Evolutionary conservation across 2,113 vertebrate species (phyloP).

Genomic region (Lepisosteus osseus): DNA sequence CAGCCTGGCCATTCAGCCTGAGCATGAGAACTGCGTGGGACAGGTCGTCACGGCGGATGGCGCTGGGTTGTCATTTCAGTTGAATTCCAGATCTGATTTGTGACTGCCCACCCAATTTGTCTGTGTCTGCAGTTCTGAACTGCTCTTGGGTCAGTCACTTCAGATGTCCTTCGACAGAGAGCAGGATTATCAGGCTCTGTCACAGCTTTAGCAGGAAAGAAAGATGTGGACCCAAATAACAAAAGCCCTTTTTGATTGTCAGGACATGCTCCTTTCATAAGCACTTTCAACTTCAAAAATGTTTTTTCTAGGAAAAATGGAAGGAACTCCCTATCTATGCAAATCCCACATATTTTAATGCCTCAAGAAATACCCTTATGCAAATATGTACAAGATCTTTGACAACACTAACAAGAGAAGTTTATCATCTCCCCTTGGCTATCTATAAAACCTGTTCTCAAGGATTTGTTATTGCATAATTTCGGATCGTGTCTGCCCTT

Average conservation of each 20-base stretch:
- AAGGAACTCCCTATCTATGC: too few relatives aligned
- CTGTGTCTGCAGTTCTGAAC: background rate
- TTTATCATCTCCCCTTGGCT: background rate
- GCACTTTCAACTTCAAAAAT: too few relatives aligned
- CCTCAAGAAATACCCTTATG: background rate
- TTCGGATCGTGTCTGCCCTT: background rate
- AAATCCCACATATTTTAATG: background rate
- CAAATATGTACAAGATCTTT: background rate
- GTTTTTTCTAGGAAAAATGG: too few relatives aligned
- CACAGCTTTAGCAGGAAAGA: background rate
- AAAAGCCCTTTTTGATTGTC: too few relatives aligned
- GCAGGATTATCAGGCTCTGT: background rate
- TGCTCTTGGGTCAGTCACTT: background rate
- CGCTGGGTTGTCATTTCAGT: slow-evolving; percentile 43
- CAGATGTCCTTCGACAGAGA: background rate
- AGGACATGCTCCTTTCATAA: too few relatives aligned
- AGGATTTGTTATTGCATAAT: background rate
- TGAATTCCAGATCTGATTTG: slow-evolving; percentile 48
- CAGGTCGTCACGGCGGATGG: slow-evolving; percentile 36
- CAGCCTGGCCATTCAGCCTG: slow-evolving; percentile 61
- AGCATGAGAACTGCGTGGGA: slow-evolving; percentile 73
- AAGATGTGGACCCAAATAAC: background rate
- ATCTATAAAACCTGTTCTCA: background rate
- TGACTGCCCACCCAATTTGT: slow-evolving; percentile 33
- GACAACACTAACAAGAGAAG: background rate